Conservation (phyloP, 1,140 invertebrate species). For the Alviniconcha marisindica region DNA sequence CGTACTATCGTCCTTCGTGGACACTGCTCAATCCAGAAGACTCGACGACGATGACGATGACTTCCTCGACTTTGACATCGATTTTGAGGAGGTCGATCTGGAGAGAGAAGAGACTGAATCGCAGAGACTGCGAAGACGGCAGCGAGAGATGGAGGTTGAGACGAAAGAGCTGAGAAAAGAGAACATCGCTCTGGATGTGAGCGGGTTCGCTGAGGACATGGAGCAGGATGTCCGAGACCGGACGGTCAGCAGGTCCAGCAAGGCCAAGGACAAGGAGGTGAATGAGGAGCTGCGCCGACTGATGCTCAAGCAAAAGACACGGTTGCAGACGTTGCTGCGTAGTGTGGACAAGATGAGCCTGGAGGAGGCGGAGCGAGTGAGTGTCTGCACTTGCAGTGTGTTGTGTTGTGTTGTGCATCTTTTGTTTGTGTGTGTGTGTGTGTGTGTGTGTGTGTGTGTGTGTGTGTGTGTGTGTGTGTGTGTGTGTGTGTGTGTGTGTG, state of each 20-base stretch:
- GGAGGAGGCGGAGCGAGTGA: constrained; percentile 45
- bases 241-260: not conserved
- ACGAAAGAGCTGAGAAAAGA: not conserved
- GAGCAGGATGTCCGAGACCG: not conserved
- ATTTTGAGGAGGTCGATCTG: constrained; percentile 37
- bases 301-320: constrained; percentile 21
- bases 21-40: constrained; percentile 37
- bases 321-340: constrained; percentile 31
- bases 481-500: too few species aligned
- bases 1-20: not conserved
- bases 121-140: constrained; percentile 1
- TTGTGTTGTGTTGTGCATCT: too few species aligned
- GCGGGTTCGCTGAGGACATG: constrained; percentile 10
- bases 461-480: too few species aligned
- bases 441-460: too few species aligned
- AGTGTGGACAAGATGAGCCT: constrained; percentile 50
- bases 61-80: constrained; percentile 22
- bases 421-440: too few species aligned
- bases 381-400: too few species aligned
- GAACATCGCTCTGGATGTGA: constrained; percentile 39
- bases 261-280: constrained; percentile 10
- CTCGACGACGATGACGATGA: constrained; percentile 45
- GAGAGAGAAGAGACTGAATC: constrained; percentile 37
- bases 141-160: constrained; percentile 1
- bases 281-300: not conserved